Conservation (phyloP, 2,888 invertebrate species). For the Campoletis raptor region DNA sequence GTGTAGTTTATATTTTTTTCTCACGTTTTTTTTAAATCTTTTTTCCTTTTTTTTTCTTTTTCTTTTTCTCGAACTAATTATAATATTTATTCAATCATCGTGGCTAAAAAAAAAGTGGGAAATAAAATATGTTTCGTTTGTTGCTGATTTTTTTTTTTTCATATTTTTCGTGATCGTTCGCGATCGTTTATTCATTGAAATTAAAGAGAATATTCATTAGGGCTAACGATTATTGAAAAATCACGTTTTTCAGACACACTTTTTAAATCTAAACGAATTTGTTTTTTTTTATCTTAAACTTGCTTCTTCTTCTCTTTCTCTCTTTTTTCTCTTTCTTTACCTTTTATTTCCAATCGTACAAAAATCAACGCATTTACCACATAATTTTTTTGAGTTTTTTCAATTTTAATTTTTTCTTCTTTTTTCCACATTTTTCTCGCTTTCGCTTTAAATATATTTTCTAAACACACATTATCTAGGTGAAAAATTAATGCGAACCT, state of each 20-base stretch:
- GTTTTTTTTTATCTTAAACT: constrained; percentile 46
- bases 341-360: constrained; percentile 58
- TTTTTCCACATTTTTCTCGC: constrained; percentile 28
- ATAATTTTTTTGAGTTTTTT: constrained; percentile 34
- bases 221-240: neutral
- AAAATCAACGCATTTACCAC: constrained; percentile 64
- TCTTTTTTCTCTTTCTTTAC: constrained; percentile 7
- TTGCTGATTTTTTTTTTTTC: neutral
- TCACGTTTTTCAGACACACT: constrained; percentile 5
- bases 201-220: neutral
- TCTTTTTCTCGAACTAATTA: neutral
- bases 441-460: constrained; percentile 31
- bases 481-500: constrained; percentile 68
- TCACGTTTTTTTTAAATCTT: constrained; percentile 3
- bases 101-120: neutral
- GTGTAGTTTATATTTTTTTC: constrained; percentile 49
- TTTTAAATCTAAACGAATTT: constrained; percentile 30
- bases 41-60: neutral
- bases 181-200: neutral
- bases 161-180: neutral
- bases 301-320: constrained; percentile 34
- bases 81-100: neutral
- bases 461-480: constrained; percentile 67
- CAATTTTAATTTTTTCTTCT: neutral
- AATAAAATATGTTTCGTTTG: neutral